Evolutionary conservation across 1,140 invertebrate species (phyloP).

Genomic region (Tenebrio molitor): DNA sequence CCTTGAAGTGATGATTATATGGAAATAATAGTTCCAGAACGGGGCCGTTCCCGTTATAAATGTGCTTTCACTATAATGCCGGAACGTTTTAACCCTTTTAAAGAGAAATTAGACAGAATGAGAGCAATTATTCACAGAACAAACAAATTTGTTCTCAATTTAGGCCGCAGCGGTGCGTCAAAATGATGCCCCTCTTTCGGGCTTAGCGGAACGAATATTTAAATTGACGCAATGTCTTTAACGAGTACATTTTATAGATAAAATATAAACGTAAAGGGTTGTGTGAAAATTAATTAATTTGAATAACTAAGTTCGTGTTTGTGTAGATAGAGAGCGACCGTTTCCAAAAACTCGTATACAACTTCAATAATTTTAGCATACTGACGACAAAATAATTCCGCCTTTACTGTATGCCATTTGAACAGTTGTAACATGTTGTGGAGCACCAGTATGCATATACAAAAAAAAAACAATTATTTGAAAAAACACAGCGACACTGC

Average conservation of each 20-base stretch:
- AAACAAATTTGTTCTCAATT: slow-evolving; percentile 41
- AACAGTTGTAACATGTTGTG: slow-evolving; percentile 25
- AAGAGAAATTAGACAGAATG: slow-evolving; percentile 39
- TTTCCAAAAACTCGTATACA: slow-evolving; percentile 21
- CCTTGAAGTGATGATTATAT: slow-evolving; percentile 33
- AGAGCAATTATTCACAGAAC: slow-evolving; percentile 40
- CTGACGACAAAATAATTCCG: slow-evolving; percentile 25
- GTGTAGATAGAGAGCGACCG: not conserved
- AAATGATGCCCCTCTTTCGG: slow-evolving; percentile 33
- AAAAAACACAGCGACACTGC: slow-evolving; percentile 22
- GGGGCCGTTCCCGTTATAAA: slow-evolving; percentile 10
- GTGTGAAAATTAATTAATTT: slow-evolving; percentile 23
- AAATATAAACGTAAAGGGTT: slow-evolving; percentile 16
- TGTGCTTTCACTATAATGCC: slow-evolving; percentile 34
- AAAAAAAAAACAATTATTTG: slow-evolving; percentile 18
- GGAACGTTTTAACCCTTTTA: slow-evolving; percentile 37
- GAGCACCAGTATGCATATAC: not conserved
- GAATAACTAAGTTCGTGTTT: slow-evolving; percentile 1
- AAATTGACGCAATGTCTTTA: slow-evolving; percentile 37
- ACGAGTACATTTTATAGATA: slow-evolving; percentile 24
- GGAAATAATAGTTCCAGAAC: slow-evolving; percentile 16
- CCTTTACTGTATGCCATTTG: not conserved
- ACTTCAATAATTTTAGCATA: slow-evolving; percentile 32
- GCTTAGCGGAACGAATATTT: slow-evolving; percentile 38
- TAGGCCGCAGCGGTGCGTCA: slow-evolving; percentile 38